Evolutionary conservation across 1,140 invertebrate genomes (phyloP).

Genomic region (Pachypeltis micranthus): DNA sequence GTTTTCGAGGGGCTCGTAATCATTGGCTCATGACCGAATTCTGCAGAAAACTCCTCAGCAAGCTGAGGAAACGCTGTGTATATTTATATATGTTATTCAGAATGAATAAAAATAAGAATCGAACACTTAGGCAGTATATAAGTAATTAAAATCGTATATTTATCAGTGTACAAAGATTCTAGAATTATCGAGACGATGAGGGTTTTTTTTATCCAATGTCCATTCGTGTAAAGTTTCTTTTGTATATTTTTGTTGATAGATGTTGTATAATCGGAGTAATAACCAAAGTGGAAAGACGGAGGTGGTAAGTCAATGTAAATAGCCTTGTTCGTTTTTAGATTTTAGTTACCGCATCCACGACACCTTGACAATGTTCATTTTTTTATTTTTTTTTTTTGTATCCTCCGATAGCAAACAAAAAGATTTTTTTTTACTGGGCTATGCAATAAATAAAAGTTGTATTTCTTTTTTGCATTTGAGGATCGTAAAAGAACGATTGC

Average conservation of each 20-base stretch:
- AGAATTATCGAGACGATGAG: slow-evolving; percentile 10
- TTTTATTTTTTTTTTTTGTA: no score
- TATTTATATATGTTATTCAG: slow-evolving; percentile 5
- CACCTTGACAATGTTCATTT: neutral
- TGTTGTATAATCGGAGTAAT: slow-evolving; percentile 9
- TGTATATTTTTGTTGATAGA: slow-evolving; percentile 16
- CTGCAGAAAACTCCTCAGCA: neutral
- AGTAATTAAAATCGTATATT: slow-evolving; percentile 1
- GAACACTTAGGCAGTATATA: neutral
- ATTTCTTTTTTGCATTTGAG: neutral
- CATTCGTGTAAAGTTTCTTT: slow-evolving; percentile 15
- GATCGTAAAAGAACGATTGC: neutral
- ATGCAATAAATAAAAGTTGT: slow-evolving; percentile 12
- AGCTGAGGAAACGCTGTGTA: neutral
- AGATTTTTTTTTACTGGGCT: neutral
- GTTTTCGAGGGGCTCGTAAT: slow-evolving; percentile 4
- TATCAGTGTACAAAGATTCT: slow-evolving; percentile 10
- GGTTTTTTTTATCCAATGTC: slow-evolving; percentile 13
- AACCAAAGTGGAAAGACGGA: slow-evolving; percentile 12
- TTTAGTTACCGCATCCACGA: slow-evolving; percentile 13
- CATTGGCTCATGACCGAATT: slow-evolving; percentile 14
- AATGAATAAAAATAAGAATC: neutral
- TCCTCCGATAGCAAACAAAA: no score
- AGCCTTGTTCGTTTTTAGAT: neutral
- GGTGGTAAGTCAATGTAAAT: slow-evolving; percentile 15